Base-by-base conservation (phyloP, 2,888 invertebrate genomes). In the Pemphredon lugubris region DNA sequence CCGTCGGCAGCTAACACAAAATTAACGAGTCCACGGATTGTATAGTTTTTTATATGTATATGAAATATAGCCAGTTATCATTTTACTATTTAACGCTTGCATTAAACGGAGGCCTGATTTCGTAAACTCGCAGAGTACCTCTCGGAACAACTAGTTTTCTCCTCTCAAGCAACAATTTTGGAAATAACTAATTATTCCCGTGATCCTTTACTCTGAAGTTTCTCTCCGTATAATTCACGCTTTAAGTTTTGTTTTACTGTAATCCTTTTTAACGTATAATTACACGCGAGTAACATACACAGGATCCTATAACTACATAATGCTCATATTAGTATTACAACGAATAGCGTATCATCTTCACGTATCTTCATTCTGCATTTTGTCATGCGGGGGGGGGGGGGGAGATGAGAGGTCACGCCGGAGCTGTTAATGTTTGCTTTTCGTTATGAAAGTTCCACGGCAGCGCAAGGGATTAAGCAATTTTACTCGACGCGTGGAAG, bases 251-350 rank as follows among this genome's bases (percentile, higher is more conserved):
- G 79, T 85, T 86, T 83, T 83, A 83, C 69, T 82, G 81, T 85
- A 84, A 84, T 84, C 81, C 75, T 81, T 84, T 83, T 80, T 81
- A 84, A 83, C 73, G 65, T 77, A 80, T 5, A 80, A 84, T 77
- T 78, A 83, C 68, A 81, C 78, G 67, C 61, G 75, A 81, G 67
- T 80, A 83, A 83, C 83, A 82, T 76, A 83, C 75, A 81, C 81
- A 82, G 80, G 70, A 85, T 85, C 77, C 83, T 86, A 82, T 82
- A 83, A 75, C 77, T 82, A 85, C 81, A 86, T 86, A 87, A 88
- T 88, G 86, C 87, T 87, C 88, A 87, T 86, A 82, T 79, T 87
- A 87, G 86, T 87, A 87, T 88, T 87, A 87, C 88, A 87, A 87
- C 88, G 88, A 88, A 87, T 84, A 84, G 83, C 83, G 68, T 85